Evolutionary conservation across 2,888 invertebrate genomes (phyloP).

Genomic region (Polia nebulosa): DNA sequence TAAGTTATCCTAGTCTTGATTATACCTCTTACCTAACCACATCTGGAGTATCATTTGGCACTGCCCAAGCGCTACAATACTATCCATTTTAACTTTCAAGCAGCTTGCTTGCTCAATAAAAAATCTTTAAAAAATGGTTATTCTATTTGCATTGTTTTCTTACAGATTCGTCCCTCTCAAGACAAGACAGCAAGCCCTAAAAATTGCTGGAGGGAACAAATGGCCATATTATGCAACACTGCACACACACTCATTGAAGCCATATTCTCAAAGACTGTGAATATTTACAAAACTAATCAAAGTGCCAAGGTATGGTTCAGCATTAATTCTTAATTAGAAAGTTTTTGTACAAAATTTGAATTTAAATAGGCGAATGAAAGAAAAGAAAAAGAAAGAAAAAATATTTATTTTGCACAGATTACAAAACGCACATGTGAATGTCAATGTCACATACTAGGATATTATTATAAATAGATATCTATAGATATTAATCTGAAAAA

Average conservation of each 20-base stretch:
- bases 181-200: constrained; percentile 83
- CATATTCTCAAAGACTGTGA: constrained; percentile 76
- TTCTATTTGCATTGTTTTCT: not conserved
- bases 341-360: not conserved
- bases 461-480: no score
- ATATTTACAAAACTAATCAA: constrained; percentile 72
- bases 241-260: constrained; percentile 78
- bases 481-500: not conserved
- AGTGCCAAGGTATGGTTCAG: constrained; percentile 43
- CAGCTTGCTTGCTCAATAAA: not conserved
- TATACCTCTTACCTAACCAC: no score
- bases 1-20: no score
- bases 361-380: not conserved
- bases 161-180: constrained; percentile 82
- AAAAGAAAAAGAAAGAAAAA: no score
- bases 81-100: not conserved
- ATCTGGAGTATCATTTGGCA: no score
- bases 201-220: constrained; percentile 83
- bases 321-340: not conserved
- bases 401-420: no score
- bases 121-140: not conserved
- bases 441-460: not conserved
- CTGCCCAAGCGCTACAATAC: no score
- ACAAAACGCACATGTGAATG: no score
- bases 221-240: constrained; percentile 78